A percentile compares a stretch with the other conserved stretches of the same genome.
These are phyloP conservation scores for Acrocephalus scirpaceus DNA, from an alignment of 2,797 vertebrate genomes.

Conservation along the genomic window DNA sequence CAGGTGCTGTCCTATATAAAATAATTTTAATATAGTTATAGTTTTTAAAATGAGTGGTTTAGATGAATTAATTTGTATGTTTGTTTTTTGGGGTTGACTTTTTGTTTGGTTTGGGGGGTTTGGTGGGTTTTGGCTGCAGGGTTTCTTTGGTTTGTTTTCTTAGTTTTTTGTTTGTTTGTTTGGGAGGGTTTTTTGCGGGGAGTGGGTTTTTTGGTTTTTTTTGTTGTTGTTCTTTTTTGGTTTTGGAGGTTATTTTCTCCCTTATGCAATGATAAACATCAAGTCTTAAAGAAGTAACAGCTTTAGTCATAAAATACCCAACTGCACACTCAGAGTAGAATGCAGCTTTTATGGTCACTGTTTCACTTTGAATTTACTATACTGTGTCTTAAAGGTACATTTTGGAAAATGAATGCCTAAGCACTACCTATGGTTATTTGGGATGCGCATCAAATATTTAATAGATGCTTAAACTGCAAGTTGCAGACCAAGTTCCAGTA, in stretches of 20 bases:
- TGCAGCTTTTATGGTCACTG: neutral
- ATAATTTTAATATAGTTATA: neutral
- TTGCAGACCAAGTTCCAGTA: neutral
- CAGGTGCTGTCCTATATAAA: neutral
- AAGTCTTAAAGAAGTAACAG: neutral
- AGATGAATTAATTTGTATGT: neutral
- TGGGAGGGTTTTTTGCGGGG: neutral
- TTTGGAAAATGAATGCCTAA: neutral
- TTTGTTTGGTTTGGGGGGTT: neutral
- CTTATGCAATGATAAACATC: neutral
- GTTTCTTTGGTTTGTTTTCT: neutral
- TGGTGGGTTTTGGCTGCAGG: neutral
- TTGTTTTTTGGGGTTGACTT: neutral
- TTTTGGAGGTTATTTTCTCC: neutral
- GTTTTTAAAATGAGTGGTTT: neutral
- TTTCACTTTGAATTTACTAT: neutral
- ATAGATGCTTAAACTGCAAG: neutral
- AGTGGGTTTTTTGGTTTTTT: no score
- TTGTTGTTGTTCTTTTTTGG: no score
- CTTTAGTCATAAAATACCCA: neutral
- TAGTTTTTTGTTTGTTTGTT: neutral
- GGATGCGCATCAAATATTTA: conserved; percentile 16
- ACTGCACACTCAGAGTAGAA: neutral
- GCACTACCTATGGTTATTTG: neutral
- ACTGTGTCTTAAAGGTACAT: neutral